Conservation (phyloP, 2,888 invertebrate genomes). For the Drosophila algonquin region DNA sequence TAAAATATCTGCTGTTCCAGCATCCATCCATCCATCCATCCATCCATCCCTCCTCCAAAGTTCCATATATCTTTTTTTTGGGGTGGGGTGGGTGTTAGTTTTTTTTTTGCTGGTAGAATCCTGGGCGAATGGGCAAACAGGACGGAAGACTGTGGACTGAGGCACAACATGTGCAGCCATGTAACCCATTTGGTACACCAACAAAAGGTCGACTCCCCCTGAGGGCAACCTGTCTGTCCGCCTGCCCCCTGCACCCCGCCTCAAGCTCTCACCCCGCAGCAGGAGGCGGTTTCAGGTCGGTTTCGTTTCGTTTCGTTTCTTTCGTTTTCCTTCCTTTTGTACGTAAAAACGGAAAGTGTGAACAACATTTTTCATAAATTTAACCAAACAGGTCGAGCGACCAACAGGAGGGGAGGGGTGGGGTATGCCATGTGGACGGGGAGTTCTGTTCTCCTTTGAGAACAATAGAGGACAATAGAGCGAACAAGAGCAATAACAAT, state of each 20-base stretch:
- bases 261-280: constrained; percentile 30
- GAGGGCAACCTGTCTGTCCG: constrained; percentile 22
- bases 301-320: constrained; percentile 26
- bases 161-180: constrained; percentile 67
- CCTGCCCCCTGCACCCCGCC: constrained; percentile 32
- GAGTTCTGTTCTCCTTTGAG: constrained; percentile 50
- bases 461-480: constrained; percentile 76
- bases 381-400: constrained; percentile 44
- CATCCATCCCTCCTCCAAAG: background rate
- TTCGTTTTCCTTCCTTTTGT: constrained; percentile 4
- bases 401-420: background rate
- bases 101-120: constrained; percentile 19
- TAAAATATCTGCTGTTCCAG: constrained; percentile 5
- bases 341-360: constrained; percentile 70
- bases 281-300: constrained; percentile 32
- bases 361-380: constrained; percentile 83
- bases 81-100: constrained; percentile 17
- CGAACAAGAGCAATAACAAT: constrained; percentile 71
- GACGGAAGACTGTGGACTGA: constrained; percentile 21
- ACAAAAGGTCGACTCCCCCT: constrained; percentile 33
- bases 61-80: background rate
- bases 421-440: constrained; percentile 41
- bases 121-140: constrained; percentile 30
- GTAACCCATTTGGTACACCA: constrained; percentile 73
- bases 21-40: background rate